Evolutionary conservation across 2,888 invertebrate genomes (phyloP).

Genomic region (Coelogynopora nodosa): DNA sequence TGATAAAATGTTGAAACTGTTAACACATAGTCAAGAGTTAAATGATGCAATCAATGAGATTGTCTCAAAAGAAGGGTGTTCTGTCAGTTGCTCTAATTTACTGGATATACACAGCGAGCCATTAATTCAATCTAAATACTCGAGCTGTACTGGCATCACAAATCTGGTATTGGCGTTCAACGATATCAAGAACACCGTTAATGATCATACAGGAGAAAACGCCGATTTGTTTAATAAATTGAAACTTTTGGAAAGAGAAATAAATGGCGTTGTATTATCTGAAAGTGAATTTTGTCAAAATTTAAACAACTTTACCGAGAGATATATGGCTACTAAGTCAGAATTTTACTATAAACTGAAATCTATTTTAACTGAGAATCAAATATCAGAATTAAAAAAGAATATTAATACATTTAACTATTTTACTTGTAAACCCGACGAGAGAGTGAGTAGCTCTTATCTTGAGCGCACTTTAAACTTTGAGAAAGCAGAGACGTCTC

Average conservation of each 20-base stretch:
- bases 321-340: not conserved
- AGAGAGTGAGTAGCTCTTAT: not conserved
- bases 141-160: too few species aligned
- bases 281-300: not conserved
- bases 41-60: not conserved
- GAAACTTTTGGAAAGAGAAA: not conserved
- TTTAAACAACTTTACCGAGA: not conserved
- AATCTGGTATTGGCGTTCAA: too few species aligned
- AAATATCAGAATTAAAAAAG: not conserved
- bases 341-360: not conserved
- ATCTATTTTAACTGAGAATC: not conserved
- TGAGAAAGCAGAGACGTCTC: not conserved
- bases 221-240: not conserved
- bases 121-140: not conserved
- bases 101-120: not conserved
- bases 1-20: not conserved
- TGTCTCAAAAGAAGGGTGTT: not conserved
- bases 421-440: not conserved
- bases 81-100: not conserved
- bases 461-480: not conserved
- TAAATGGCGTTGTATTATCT: not conserved
- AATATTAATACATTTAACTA: not conserved
- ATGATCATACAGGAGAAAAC: too few species aligned
- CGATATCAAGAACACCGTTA: too few species aligned
- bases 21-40: not conserved